Percentiles rank a stretch among this genome's conserved stretches.
These are phyloP conservation scores for Dyspetes luteomarginatus DNA, from an alignment of 2,888 invertebrate species.

Conservation along the genomic window DNA sequence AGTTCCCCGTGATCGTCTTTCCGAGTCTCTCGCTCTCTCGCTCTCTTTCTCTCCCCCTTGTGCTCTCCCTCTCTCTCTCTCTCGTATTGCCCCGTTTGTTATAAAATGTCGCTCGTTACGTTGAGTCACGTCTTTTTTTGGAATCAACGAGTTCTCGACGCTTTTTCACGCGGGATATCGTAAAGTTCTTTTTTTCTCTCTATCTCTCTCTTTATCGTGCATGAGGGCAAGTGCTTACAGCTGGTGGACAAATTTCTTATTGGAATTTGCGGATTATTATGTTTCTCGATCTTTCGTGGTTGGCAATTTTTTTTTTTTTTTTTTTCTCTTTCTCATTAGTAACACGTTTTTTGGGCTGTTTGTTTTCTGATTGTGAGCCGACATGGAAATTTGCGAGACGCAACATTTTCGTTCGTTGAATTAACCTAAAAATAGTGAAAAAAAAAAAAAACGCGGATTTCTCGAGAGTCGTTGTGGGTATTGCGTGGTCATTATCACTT, in stretches of 20 bases:
- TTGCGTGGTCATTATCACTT: not conserved
- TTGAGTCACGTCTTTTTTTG: conserved; percentile 67
- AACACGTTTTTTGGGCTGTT: not conserved
- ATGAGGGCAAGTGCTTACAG: conserved; percentile 29
- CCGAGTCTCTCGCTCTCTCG: not conserved
- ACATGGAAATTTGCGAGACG: not conserved
- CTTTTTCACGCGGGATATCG: conserved; percentile 51
- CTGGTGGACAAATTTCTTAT: conserved; percentile 21
- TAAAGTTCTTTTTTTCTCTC: conserved; percentile 20
- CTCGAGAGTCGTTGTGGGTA: not conserved
- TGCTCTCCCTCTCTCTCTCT: too few species aligned
- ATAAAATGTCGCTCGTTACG: conserved; percentile 45
- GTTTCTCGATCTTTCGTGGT: not conserved
- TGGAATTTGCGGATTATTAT: not conserved
- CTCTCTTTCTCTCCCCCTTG: not conserved
- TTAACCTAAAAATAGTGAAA: conserved; percentile 5
- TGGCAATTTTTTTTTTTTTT: not conserved
- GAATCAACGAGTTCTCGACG: conserved; percentile 36
- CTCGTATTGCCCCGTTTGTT: conserved; percentile 5
- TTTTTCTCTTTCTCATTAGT: not conserved
- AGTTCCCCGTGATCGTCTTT: not conserved
- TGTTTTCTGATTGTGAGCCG: not conserved
- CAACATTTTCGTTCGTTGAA: not conserved
- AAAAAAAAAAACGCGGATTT: not conserved
- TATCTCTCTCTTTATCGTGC: conserved; percentile 1